Evolutionary conservation across 2,797 vertebrate genomes (phyloP).

Genomic region (Rallus crepitans): DNA sequence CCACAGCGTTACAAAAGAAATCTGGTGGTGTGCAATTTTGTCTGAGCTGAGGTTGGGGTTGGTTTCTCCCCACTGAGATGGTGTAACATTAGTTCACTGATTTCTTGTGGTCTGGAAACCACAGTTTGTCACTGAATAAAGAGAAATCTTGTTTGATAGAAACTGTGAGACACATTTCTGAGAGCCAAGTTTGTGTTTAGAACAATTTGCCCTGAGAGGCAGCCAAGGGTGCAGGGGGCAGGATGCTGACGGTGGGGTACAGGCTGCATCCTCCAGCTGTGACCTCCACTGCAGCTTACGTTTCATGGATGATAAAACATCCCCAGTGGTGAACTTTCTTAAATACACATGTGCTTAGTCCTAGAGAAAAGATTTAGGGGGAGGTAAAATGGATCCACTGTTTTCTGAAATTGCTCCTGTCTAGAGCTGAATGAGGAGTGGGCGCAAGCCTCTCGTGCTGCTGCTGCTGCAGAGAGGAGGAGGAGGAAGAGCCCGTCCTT

Average conservation of each 20-base stretch:
- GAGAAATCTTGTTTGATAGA: background rate
- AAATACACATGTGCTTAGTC: background rate
- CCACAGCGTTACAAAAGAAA: background rate
- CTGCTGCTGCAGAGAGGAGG: background rate
- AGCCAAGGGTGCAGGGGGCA: background rate
- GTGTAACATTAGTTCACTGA: background rate
- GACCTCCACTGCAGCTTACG: background rate
- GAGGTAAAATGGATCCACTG: background rate
- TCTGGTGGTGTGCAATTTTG: background rate
- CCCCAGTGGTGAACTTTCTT: background rate
- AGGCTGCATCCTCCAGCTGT: background rate
- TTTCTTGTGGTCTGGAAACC: background rate
- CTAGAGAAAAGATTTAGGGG: background rate
- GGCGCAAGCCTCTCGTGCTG: accelerated
- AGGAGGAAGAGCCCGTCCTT: background rate
- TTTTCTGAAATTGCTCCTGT: accelerated
- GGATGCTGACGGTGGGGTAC: background rate
- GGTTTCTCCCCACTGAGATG: background rate
- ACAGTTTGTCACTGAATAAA: background rate
- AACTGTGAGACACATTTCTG: background rate
- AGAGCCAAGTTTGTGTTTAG: background rate
- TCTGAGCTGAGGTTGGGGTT: background rate
- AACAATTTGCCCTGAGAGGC: background rate
- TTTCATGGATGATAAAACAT: background rate
- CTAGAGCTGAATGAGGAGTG: background rate